Evolutionary conservation across 2,888 invertebrate genomes (phyloP), one percentile per base, ranked within the genome.

Genomic region (Hydrotaea diabolus): DNA sequence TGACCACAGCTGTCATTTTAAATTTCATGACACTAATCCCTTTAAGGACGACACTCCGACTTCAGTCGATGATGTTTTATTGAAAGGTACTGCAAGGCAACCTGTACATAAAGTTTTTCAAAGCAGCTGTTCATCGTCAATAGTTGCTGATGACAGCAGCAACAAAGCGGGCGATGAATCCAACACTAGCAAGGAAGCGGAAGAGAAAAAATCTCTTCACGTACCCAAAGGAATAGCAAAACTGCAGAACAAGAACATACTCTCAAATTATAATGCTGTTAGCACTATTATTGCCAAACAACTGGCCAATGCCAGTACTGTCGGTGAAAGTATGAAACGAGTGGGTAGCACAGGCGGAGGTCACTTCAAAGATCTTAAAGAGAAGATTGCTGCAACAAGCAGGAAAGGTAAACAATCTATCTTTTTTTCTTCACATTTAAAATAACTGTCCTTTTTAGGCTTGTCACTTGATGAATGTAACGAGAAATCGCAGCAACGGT

Each of bases 361-460:
- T 0, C 94, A 94, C 87, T 94, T 94, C 86, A 93, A 93, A 87
- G 94, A 94, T 82, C 88, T 94, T 31, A 94, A 94, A 87, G 94
- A 94, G 79, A 93, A 93, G 87, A 92, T 94, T 57, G 93, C 93
- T 0, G 92, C 93, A 0, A 92, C 89, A 49, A 91, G 93, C 80
- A 93, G 93, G 86, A 92, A 93, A 82, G 93, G 91, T 89, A 85
- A 85, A 78, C 53, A 66, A 55, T 0, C 26, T 43, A 43, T 46
- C 2, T 11, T 13, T 39, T 8, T 39, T 39, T 39, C 39, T 1
- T 13, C 13, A 11, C 3, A 4, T 11, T 31, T 31, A 31, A 31
- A 31, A 31, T 31, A 13, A 11, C 13, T 39, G 1, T 11, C 3
- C 13, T 39, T 8, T 1, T 39, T 66, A 88, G 88, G 88, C 23